Conservation (phyloP, 2,888 invertebrate species). For the Meghimatium bilineatum region DNA sequence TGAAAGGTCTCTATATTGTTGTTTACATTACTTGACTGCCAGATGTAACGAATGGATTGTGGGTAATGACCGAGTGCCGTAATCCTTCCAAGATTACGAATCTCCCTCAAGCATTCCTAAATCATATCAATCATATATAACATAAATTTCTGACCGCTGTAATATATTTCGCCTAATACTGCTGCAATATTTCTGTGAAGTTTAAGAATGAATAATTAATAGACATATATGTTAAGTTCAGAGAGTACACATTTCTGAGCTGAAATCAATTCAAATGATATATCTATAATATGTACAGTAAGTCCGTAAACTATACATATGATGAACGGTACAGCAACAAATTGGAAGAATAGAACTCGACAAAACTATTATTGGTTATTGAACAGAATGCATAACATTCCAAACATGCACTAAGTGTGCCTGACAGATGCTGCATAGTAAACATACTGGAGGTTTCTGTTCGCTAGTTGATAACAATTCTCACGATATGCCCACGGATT, state of each 20-base stretch:
- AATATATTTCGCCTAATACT: background rate
- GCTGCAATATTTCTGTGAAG: background rate
- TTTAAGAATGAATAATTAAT: background rate
- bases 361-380: no score
- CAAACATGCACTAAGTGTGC: no score
- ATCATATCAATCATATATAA: background rate
- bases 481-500: no score
- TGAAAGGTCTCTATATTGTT: slow-evolving; percentile 27
- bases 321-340: no score
- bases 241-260: background rate
- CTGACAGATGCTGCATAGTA: no score
- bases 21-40: slow-evolving; percentile 33
- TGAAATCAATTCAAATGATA: slow-evolving; percentile 10
- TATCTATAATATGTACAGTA: background rate
- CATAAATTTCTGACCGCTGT: background rate
- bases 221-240: background rate
- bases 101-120: background rate
- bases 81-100: background rate
- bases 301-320: no score
- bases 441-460: no score
- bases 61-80: no score
- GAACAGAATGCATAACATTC: no score
- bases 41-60: slow-evolving; percentile 17
- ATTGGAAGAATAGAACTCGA: no score
- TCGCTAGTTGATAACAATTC: no score